Base-by-base conservation (phyloP, 2,797 vertebrate genomes). In the Silurus lanzhouensis region DNA sequence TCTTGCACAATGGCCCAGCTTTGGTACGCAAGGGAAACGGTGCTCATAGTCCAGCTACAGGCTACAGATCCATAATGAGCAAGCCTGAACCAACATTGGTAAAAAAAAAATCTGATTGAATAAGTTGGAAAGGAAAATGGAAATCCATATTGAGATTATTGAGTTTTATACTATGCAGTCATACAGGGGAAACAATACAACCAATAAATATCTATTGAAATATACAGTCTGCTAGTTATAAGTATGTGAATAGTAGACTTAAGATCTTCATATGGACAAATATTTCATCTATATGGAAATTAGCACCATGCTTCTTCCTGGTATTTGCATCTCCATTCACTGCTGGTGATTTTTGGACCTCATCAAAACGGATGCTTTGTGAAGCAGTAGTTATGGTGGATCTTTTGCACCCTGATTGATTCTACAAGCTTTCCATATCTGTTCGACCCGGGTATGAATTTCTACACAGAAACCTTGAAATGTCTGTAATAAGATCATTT, bases 211-310 rank as follows among this genome's bases (percentile, higher is more conserved):
- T 48, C 0, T 52, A 72, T 72, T n/a, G 5, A 72, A 52, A n/a
- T 48, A 46, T 71, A 48, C 44, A 48, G 70, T 4, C 5, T 48
- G 20, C 48, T 72, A 25, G 46, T 5, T 15, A n/a, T 52, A 52
- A 6, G 19, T n/a, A 74, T 74, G 46, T 15, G 46, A 74, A 25
- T 74, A 52, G 22, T 25, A 25, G 4, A 52, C 13, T 25, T 76
- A 6, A 76, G n/a, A 25, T 74, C 44, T 74, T 52, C 22, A 55
- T 55, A 55, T 57, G 25, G 48, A 74, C 70, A 74, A 74, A 27
- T 76, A 57, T 76, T 76, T 76, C 6, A 57, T 76, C 52, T 27
- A 76, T 57, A 27, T 76, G 74, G 74, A 76, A 76, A 57, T 76
- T 27, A 52, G 15, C 52, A 27, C 7, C 15, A 76, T 52, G 12